phyloP scores from a whole-genome alignment of 2,888 invertebrate species.

The Sicus ferrugineus region DNA sequence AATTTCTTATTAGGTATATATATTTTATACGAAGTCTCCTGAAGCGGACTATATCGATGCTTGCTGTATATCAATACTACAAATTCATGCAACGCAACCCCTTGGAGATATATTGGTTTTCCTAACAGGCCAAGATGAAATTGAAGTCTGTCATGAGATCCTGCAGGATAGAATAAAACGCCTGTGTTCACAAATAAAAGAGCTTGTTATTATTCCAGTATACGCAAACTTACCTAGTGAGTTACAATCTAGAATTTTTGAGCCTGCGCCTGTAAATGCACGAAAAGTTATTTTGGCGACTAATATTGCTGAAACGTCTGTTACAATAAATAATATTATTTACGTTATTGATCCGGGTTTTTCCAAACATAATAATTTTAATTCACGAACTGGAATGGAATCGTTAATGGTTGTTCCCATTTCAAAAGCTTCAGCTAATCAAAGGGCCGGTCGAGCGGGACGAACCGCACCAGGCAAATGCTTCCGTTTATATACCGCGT shows the following conservation, averaged over 20 bases:
- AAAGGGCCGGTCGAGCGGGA: constrained; percentile 95
- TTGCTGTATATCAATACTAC: constrained; percentile 94
- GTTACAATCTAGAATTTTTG: constrained; percentile 98
- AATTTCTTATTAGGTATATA: constrained; percentile 71
- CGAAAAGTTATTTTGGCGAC: constrained; percentile 97
- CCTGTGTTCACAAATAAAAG: constrained; percentile 91
- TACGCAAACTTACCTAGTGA: constrained; percentile 99
- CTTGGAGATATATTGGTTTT: constrained; percentile 96
- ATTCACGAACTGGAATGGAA: constrained; percentile 98
- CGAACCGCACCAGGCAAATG: constrained; percentile 97
- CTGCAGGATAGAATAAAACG: constrained; percentile 89
- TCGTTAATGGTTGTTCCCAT: constrained; percentile 98
- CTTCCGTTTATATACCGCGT: constrained; percentile 96
- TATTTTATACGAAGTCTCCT: constrained; percentile 98
- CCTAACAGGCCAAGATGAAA: constrained; percentile 92
- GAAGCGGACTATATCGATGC: constrained; percentile 99
- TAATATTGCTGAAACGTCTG: constrained; percentile 98
- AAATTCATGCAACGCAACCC: constrained; percentile 98
- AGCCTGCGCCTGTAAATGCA: constrained; percentile 95
- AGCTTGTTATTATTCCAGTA: constrained; percentile 91
- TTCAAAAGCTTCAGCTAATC: constrained; percentile 97
- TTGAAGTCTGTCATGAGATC: constrained; percentile 89
- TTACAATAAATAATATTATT: constrained; percentile 98
- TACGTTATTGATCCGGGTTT: constrained; percentile 99
- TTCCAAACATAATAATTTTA: constrained; percentile 98